Evolutionary conservation across 2,888 invertebrate species (phyloP).

Genomic region (Macropis europaea): DNA sequence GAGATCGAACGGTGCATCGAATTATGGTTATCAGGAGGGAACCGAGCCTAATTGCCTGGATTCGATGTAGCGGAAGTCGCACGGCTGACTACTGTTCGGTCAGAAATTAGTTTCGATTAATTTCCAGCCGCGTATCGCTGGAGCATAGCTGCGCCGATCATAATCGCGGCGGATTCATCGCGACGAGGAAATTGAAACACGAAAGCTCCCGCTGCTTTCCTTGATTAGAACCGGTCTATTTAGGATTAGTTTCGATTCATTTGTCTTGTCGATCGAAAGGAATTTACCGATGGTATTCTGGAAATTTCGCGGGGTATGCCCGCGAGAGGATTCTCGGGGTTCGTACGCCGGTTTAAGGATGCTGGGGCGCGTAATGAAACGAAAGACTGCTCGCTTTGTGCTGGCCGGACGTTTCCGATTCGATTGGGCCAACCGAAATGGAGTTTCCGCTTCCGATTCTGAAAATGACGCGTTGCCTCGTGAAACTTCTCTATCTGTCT

Average conservation of each 20-base stretch:
- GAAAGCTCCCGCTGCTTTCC: neutral
- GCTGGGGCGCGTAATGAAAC: conserved; percentile 18
- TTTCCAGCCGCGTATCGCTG: neutral
- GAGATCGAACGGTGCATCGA: conserved; percentile 21
- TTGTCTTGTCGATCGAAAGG: neutral
- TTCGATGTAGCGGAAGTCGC: neutral
- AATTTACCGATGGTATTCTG: neutral
- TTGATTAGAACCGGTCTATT: neutral
- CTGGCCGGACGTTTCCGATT: conserved; percentile 20
- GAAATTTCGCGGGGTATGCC: too few species aligned
- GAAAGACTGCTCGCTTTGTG: conserved; percentile 22
- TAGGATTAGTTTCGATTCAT: neutral
- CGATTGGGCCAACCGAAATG: conserved; percentile 8
- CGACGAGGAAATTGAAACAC: neutral
- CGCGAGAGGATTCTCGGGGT: neutral
- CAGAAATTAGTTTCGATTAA: conserved; percentile 12
- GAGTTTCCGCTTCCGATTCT: conserved; percentile 28
- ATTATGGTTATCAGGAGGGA: conserved; percentile 38
- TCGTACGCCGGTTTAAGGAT: neutral
- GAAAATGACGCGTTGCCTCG: conserved; percentile 12
- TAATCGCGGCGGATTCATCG: neutral
- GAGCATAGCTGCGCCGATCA: too few species aligned
- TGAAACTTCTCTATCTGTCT: conserved; percentile 5
- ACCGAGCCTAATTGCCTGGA: conserved; percentile 27
- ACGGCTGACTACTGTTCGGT: neutral